phyloP scores from a whole-genome alignment of 2,797 vertebrate genomes.

The Petrocephalus schoutedeni region DNA sequence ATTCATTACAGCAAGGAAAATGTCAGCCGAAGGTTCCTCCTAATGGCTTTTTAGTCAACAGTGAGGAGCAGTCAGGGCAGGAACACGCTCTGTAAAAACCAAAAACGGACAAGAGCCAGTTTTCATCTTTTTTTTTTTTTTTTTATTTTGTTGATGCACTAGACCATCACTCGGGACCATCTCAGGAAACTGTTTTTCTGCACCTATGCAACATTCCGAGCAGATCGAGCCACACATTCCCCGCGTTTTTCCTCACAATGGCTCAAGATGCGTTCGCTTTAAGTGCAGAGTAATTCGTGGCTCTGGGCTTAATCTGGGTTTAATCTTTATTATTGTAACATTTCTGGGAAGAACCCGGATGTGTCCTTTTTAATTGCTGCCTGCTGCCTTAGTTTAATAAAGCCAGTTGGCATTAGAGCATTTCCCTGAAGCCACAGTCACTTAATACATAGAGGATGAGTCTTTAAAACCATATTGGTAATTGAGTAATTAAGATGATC shows the following conservation, averaged over 20 bases:
- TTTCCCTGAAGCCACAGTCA: background rate
- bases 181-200: background rate
- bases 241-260: background rate
- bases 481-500: background rate
- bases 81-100: background rate
- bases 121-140: background rate
- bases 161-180: background rate
- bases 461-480: background rate
- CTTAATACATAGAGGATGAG: background rate
- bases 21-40: conserved; percentile 25
- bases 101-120: background rate
- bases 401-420: background rate
- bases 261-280: background rate
- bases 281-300: background rate
- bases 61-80: conserved; percentile 43
- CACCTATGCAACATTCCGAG: background rate
- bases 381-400: background rate
- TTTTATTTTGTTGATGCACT: background rate
- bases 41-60: conserved; percentile 47
- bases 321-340: background rate
- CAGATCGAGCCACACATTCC: background rate
- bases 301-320: background rate
- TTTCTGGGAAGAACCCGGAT: background rate
- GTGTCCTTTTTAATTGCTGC: background rate
- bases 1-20: conserved; percentile 36